phyloP scores from a whole-genome alignment of 2,113 vertebrate species.

The Polypterus bichir region DNA sequence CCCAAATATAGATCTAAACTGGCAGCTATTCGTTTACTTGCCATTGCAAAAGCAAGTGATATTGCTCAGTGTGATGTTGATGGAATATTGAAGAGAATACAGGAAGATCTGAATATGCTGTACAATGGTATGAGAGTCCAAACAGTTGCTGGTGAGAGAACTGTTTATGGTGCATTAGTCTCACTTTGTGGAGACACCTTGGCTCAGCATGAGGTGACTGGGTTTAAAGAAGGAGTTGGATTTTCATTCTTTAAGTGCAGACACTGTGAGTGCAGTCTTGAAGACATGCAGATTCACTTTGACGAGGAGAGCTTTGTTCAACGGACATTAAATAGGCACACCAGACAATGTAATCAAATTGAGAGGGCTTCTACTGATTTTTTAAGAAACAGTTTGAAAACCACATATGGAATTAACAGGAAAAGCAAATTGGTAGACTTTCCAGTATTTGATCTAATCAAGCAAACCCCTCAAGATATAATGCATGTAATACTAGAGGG shows the following conservation, averaged over 20 bases:
- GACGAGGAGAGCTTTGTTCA: conserved; percentile 12
- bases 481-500: conserved; percentile 23
- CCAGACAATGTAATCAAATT: not conserved
- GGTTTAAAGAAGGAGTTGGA: conserved; percentile 19
- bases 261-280: conserved; percentile 15
- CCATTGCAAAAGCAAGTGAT: conserved; percentile 4
- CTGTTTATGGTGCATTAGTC: conserved; percentile 5
- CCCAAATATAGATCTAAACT: conserved; percentile 18
- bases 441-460: conserved; percentile 19
- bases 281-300: conserved; percentile 12
- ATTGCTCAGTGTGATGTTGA: conserved; percentile 12
- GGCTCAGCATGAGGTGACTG: conserved; percentile 15
- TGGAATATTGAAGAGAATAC: conserved; percentile 3
- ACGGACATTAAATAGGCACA: conserved; percentile 1
- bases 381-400: conserved; percentile 11
- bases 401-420: conserved; percentile 22
- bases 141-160: conserved; percentile 3
- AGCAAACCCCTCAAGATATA: conserved; percentile 19
- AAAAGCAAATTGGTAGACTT: conserved; percentile 20
- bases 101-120: not conserved
- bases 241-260: conserved; percentile 15
- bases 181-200: conserved; percentile 16
- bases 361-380: no score
- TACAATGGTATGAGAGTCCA: conserved; percentile 8
- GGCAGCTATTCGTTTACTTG: conserved; percentile 10